Conservation (phyloP, 2,113 vertebrate genomes). For the Gyps fulvus region DNA sequence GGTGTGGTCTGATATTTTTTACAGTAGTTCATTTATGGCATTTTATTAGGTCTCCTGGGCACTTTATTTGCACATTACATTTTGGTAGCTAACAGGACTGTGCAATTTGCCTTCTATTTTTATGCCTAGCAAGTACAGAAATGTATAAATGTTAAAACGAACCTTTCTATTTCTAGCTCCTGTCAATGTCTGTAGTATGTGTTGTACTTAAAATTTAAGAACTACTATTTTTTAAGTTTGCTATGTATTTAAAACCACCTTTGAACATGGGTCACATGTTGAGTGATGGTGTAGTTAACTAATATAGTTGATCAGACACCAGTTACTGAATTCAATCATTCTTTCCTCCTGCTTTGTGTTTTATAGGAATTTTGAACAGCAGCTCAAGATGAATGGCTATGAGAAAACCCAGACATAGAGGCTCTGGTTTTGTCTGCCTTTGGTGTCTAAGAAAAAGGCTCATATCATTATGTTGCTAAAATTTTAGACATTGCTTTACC, state of each 20-base stretch:
- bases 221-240: not conserved
- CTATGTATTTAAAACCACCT: not conserved
- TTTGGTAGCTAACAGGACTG: conserved; percentile 49
- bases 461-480: not conserved
- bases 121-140: conserved; percentile 32
- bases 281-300: conserved; percentile 3
- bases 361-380: not conserved
- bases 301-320: not conserved
- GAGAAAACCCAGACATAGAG: not conserved
- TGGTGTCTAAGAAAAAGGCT: not conserved
- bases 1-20: conserved; percentile 67
- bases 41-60: conserved; percentile 68
- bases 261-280: not conserved
- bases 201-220: not conserved
- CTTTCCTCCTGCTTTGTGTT: conserved; percentile 13
- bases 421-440: not conserved
- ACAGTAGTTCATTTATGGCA: conserved; percentile 63
- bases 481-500: not conserved
- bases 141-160: conserved; percentile 50
- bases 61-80: conserved; percentile 62
- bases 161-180: conserved; percentile 44
- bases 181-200: conserved; percentile 23
- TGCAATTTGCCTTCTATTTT: conserved; percentile 62
- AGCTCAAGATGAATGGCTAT: not conserved
- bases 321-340: not conserved